Evolutionary conservation across 2,113 vertebrate genomes (phyloP), one percentile per base, ranked within the genome.

Genomic region (Coptodon bakossiorum): DNA sequence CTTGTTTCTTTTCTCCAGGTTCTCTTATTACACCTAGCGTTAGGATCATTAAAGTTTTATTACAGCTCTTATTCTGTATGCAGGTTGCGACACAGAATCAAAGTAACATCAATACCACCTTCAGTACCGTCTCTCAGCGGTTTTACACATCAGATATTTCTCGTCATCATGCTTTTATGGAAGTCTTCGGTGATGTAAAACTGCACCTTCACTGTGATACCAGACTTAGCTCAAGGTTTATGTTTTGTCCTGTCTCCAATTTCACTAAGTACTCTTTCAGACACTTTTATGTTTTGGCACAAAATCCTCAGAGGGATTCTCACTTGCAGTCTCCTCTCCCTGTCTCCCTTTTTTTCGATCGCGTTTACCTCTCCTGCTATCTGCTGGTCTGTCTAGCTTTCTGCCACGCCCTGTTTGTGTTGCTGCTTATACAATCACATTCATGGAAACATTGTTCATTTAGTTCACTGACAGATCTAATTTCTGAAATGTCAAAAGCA

Each of bases 261-360:
- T 83, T 34, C 80, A 81, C 66, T 86, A 43, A 92, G 87, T 81
- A 86, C 85, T 88, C 38, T 31, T 19, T 13, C 68, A 40, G 79
- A 80, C 43, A 1, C 9, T 54, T 54, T 6, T 38, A 9, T 40
- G 12, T 54, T 34, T 48, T 61, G 50, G 22, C 80, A n/a, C 29
- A 19, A 9, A 9, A 8, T 29, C 84, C 24, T 68, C 81, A 11
- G 3, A 36, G 31, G 0, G 8, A 29, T 5, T 52, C 16, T 52
- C 1, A 2, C 45, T 19, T 36, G 40, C 27, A 5, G 6, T 76
- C 14, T 9, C 8, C 38, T 52, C 4, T n/a, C 12, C 43, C 5
- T 1, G 5, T 8, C 45, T 82, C 40, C 36, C 14, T 76, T 13
- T 45, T 5, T 68, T 22, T 31, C 7, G 0, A 80, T 57, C 0